Evolutionary conservation across 1,140 invertebrate genomes (phyloP), one percentile per base, ranked within the genome.

Genomic region (Xylocopa sonorina): DNA sequence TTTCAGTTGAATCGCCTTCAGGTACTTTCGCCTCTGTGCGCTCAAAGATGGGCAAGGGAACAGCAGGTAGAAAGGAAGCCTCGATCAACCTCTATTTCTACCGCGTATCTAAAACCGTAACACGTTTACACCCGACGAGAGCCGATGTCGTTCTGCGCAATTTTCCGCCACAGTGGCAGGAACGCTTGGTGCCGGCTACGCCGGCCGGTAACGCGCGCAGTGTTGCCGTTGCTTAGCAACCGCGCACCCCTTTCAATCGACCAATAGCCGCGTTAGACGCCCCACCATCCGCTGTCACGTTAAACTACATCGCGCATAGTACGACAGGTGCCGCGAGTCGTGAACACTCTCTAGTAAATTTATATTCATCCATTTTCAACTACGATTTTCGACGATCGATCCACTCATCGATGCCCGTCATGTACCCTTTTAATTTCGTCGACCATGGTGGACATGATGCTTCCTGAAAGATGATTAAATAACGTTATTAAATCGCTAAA

Each of bases 161-260:
- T 80, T 78, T 60, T 85, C 58, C 62, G 66, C 51, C 73, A 80
- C 73, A 82, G 68, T 72, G 67, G 74, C 53, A 64, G 43, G 76
- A 74, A 81, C 66, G 46, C 77, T 68, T 64, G 29, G 53, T 78
- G 73, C 82, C 86, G 86, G 85, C 79, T 84, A 81, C 24, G 83
- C 82, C 85, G 88, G 88, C 89, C 90, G 89, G 88, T 89, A 85
- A 88, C 88, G 89, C 83, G 80, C 88, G 88, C 89, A 75, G 80
- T 85, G 87, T 90, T 88, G 81, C 87, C 86, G 89, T 91, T 90
- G 90, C 90, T 77, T 87, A 88, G 90, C 88, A 90, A 90, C 88
- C 83, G 80, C 75, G 75, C 82, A 75, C 81, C 81, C 77, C 78
- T 72, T 51, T 24, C 41, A 6, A 3, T 9, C 66, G n/a, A 10